These are phyloP conservation scores for Diaprepes abbreviatus DNA, from an alignment of 2,888 invertebrate species.

Conservation along the genomic window DNA sequence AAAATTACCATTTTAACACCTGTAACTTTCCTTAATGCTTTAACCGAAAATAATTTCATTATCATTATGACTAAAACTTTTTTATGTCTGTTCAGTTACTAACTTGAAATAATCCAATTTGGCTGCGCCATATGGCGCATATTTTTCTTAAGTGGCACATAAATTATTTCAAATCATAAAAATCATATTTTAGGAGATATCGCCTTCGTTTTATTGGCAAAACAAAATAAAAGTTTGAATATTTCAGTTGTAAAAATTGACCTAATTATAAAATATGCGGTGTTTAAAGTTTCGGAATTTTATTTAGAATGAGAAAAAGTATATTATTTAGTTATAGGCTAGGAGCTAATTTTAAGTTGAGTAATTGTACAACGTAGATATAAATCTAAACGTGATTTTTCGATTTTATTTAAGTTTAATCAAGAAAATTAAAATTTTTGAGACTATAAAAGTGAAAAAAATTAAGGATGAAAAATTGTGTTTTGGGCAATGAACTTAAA, in stretches of 20 bases:
- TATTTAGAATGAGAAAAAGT: neutral
- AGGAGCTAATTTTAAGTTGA: too few relatives aligned
- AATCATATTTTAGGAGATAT: slow-evolving; percentile 9
- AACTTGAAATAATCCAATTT: slow-evolving; percentile 1
- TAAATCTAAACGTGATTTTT: too few relatives aligned
- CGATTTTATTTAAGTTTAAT: too few relatives aligned
- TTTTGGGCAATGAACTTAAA: too few relatives aligned
- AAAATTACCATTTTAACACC: neutral
- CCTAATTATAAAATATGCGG: slow-evolving; percentile 1
- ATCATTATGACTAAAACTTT: neutral
- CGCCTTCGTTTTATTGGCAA: neutral
- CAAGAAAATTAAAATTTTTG: too few relatives aligned
- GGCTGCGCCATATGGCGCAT: slow-evolving; percentile 2
- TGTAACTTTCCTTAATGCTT: neutral
- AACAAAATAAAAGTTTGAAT: slow-evolving; percentile 8
- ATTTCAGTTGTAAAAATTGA: slow-evolving; percentile 8
- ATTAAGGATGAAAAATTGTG: too few relatives aligned
- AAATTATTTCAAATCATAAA: slow-evolving; percentile 17
- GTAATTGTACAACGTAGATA: too few relatives aligned
- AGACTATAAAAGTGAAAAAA: too few relatives aligned
- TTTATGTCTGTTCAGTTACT: slow-evolving; percentile 1
- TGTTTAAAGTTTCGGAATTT: neutral
- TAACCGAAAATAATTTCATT: neutral
- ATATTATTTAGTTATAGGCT: neutral
- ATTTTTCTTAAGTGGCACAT: slow-evolving; percentile 10